Conservation (phyloP, 2,888 invertebrate genomes). For the Tipula helvola region DNA sequence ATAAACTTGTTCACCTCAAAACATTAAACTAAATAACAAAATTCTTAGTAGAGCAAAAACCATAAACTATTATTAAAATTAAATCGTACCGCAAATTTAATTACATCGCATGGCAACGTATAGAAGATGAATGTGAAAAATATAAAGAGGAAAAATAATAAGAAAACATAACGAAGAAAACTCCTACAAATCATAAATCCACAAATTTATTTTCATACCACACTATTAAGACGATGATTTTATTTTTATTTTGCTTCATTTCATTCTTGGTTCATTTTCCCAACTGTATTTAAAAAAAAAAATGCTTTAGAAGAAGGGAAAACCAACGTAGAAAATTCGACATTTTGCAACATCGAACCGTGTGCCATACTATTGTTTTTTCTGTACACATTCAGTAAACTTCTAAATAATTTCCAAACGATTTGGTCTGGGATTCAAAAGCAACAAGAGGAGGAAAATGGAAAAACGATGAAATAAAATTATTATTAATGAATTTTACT, state of each 20-base stretch:
- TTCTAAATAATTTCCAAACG: background rate
- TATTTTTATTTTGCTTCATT: background rate
- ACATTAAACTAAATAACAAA: background rate
- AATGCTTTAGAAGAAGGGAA: background rate
- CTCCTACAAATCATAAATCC: background rate
- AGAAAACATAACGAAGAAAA: background rate
- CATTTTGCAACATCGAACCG: background rate
- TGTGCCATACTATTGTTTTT: background rate
- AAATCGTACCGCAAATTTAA: background rate
- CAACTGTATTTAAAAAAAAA: background rate
- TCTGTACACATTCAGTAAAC: background rate
- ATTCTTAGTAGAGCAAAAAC: background rate
- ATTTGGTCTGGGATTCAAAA: background rate
- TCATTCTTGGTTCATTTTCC: background rate
- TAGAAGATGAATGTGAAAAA: background rate
- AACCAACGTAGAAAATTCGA: background rate
- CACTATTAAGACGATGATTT: conserved; percentile 4
- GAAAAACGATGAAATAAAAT: background rate
- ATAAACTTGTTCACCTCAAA: background rate
- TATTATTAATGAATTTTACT: conserved; percentile 4
- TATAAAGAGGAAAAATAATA: background rate
- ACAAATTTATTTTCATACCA: background rate
- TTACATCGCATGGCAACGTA: background rate
- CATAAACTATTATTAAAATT: conserved; percentile 4
- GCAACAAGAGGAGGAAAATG: background rate